Evolutionary conservation across 2,888 invertebrate species (phyloP).

Genomic region (Eubasilissa splendida): DNA sequence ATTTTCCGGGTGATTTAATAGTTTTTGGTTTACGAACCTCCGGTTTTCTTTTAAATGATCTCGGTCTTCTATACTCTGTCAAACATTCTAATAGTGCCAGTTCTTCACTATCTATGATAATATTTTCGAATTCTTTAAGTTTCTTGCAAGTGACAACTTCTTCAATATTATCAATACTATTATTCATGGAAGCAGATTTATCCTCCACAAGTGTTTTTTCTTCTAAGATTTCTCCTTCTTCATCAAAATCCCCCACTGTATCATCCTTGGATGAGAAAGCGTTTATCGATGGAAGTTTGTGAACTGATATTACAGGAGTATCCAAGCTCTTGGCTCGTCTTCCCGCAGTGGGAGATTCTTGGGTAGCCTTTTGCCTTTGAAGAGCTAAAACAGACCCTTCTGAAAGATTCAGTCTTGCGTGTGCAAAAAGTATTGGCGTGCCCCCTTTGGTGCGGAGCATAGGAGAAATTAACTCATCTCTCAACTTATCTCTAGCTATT

Average conservation of each 20-base stretch:
- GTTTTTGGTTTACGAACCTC: constrained; percentile 65
- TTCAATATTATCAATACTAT: constrained; percentile 65
- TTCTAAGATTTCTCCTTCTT: constrained; percentile 77
- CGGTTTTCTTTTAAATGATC: constrained; percentile 70
- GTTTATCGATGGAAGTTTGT: constrained; percentile 85
- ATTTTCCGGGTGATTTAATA: constrained; percentile 67
- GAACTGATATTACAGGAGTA: constrained; percentile 86
- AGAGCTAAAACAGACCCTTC: constrained; percentile 87
- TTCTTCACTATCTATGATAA: constrained; percentile 75
- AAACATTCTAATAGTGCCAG: constrained; percentile 72
- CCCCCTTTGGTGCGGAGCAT: constrained; percentile 81
- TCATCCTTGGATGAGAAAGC: constrained; percentile 93
- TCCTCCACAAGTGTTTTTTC: constrained; percentile 73
- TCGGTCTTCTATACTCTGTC: constrained; percentile 69
- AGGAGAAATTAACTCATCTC: constrained; percentile 81
- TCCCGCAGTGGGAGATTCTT: constrained; percentile 81
- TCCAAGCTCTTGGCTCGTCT: constrained; percentile 88
- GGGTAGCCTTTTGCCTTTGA: constrained; percentile 83
- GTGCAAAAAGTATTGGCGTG: constrained; percentile 85
- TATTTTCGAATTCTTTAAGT: constrained; percentile 66
- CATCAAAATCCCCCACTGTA: constrained; percentile 84
- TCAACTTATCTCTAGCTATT: constrained; percentile 70
- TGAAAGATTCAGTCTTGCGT: constrained; percentile 85
- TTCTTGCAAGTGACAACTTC: constrained; percentile 67
- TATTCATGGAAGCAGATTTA: constrained; percentile 61